phyloP scores from a whole-genome alignment of 2,888 invertebrate species.

The Oeneis ivallda region DNA sequence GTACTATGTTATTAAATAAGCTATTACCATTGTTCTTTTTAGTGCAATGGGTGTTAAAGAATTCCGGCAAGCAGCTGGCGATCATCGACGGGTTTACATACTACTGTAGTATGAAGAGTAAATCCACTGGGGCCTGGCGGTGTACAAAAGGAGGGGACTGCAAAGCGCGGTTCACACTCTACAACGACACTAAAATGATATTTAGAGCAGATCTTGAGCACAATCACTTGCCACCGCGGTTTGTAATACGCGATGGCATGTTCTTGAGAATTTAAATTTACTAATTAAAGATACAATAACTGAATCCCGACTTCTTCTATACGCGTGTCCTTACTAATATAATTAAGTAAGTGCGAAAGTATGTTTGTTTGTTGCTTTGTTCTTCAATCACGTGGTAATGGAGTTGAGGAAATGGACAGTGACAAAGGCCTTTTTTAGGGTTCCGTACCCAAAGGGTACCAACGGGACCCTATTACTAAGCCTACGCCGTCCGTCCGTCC shows the following conservation, averaged over 20 bases:
- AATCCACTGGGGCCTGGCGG: slow-evolving; percentile 39
- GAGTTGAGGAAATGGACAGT: no score
- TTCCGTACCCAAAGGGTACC: no score
- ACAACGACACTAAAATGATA: slow-evolving; percentile 18
- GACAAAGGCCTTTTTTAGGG: no score
- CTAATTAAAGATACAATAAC: no score
- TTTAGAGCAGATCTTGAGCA: slow-evolving; percentile 21
- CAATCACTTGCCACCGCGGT: slow-evolving; percentile 31
- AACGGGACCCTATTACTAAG: no score
- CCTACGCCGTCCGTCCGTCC: no score
- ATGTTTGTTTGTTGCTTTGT: no score
- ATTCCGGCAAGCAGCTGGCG: slow-evolving; percentile 44
- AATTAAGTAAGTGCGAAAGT: no score
- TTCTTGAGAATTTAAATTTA: slow-evolving; percentile 27
- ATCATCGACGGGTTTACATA: slow-evolving; percentile 50
- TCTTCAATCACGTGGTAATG: no score
- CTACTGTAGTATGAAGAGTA: slow-evolving; percentile 38
- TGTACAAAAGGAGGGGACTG: slow-evolving; percentile 41
- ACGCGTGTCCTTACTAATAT: no score
- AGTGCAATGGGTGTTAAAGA: slow-evolving; percentile 45
- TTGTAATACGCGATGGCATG: slow-evolving; percentile 32
- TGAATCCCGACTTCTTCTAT: no score
- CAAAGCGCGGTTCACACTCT: slow-evolving; percentile 37
- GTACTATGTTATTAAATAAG: not conserved
- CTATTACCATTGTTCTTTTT: slow-evolving; percentile 17